Evolutionary conservation across 1,140 invertebrate genomes (phyloP), one percentile per base, ranked within the genome.

Genomic region (Mesaphorura yosii): DNA sequence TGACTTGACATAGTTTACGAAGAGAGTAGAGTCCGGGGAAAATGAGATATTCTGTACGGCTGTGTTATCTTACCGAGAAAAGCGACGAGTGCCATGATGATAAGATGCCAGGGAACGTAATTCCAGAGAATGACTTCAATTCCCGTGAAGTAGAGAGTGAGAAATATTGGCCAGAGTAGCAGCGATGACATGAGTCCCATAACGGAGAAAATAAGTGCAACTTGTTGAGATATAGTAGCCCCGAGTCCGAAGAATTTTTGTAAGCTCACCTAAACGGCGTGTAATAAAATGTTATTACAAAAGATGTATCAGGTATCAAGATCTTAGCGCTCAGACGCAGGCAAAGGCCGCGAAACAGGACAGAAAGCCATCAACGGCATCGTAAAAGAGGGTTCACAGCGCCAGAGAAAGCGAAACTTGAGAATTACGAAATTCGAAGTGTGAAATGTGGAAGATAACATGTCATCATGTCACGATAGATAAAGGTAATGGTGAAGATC

Each of bases 81-180:
- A 53, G 88, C 74, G 50, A 79, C 72, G 66, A 84, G 84, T 50
- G 86, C 84, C 14, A 79, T 75, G 34, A 88, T 70, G 50, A 92
- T 72, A 58, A 83, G 76, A 26, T 79, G 75, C 87, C 87, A 91
- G 6, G 86, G 86, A 65, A 89, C 74, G 57, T 76, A 74, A 44
- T 81, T 77, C 76, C 83, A 86, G 22, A 80, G 75, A 51, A 92
- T 72, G 50, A 76, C 79, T 72, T 94, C 89, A 3, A 80, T 76
- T 47, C 86, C 84, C 31, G 84, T 84, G 61, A 92, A 81, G 69
- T 89, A 90, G 2, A 92, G 73, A 2, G 79, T 78, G 38, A 91
- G 66, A 64, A 84, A 82, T 27, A 92, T 70, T 2, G 89, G 89
- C 88, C 88, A 92, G 61, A 92, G 72, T 41, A 92, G 69, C 4